Evolutionary conservation across 2,888 invertebrate species (phyloP), one percentile per base, ranked within the genome.

Genomic region (Brenthis ino): DNA sequence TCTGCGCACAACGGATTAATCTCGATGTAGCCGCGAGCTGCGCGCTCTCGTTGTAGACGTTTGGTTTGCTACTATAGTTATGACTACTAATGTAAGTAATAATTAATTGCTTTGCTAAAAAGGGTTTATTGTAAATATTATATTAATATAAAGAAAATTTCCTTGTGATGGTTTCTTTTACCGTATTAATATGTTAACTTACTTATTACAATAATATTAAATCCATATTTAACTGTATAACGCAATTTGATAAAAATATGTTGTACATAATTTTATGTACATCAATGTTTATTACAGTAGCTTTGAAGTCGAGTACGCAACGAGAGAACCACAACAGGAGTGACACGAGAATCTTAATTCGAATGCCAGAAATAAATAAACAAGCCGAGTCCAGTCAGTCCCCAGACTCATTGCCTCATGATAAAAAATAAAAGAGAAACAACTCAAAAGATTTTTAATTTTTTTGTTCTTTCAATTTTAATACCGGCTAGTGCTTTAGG

Each of bases 1-100:
- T 70, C 72, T 72, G 74, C 72, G 71, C 70, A 72, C 71, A 58
- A 72, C 69, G 72, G 76, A 84, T 83, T 83, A 82, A 84, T 83
- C 80, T 79, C 76, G 74, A 78, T 76, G 79, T 78, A 78, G 83
- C 82, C 84, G 76, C 68, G 72, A 77, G 83, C 79, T 54, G 56
- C 13, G 55, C 28, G 16, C 53, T 54, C 68, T 71, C 71, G 58
- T 61, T 43, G 43, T 67, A 48, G 47, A 12, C n/a, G n/a, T n/a
- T 2, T 48, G 3, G 43, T 64, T 60, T 48, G 60, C 14, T n/a
- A n/a, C 68, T 56, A 11, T 57, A 16, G 8, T 16, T 16, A 37
- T 37, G 3, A 20, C 16, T 4, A 28, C 16, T 47, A 13, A 13
- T 24, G 43, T 53, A 50, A 6, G 16, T 3, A 13, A 13, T 58